These are phyloP conservation scores for Papilio gigon DNA, from an alignment of 2,888 invertebrate genomes.

Conservation along the genomic window DNA sequence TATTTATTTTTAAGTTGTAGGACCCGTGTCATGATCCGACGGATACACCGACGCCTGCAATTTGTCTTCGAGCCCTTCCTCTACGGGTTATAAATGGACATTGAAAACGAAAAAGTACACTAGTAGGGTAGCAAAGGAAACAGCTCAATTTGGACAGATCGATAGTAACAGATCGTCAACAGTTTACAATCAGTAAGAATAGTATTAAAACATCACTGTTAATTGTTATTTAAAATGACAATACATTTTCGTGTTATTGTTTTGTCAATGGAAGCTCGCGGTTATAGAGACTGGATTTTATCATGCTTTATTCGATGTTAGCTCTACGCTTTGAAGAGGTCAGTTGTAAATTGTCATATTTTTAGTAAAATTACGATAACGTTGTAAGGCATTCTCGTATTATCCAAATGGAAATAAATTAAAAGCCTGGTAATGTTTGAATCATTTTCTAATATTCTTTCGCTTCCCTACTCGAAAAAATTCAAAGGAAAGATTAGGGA, in stretches of 20 bases:
- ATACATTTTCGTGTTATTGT: too few species aligned
- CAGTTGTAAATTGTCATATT: too few species aligned
- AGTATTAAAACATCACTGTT: too few species aligned
- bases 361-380: too few species aligned
- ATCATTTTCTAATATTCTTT: constrained; percentile 22
- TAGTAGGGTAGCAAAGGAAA: not conserved
- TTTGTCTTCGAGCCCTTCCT: not conserved
- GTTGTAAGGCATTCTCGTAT: not conserved
- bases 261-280: too few species aligned
- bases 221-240: too few species aligned
- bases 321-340: too few species aligned
- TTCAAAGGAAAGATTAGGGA: constrained; percentile 27
- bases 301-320: too few species aligned
- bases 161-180: too few species aligned
- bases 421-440: constrained; percentile 3
- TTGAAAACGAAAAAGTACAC: not conserved
- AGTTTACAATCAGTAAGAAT: too few species aligned
- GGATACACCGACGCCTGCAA: not conserved
- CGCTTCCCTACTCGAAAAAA: not conserved
- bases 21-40: not conserved
- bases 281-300: too few species aligned
- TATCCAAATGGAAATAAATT: constrained; percentile 9
- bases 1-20: not conserved
- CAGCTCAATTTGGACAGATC: not conserved
- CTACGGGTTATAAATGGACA: not conserved